Base-by-base conservation (phyloP, 2,888 invertebrate species). In the Protodeltote pygarga region DNA sequence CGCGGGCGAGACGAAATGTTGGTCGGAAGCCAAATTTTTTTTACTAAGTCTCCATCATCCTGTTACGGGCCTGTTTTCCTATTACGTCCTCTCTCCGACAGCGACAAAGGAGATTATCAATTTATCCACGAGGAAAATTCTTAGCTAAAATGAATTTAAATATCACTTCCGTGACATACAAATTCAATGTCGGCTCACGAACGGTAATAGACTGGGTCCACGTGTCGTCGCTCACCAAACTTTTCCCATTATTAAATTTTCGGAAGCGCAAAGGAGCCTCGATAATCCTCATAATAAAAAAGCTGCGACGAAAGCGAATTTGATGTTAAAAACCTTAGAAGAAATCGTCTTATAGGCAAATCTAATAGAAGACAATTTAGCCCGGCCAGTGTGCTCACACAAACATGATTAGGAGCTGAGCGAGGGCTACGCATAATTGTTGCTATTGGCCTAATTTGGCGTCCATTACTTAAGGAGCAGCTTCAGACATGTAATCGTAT, bases 201-300 rank as follows among this genome's bases (percentile, higher is more conserved):
- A 35, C 50, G 52, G n/a, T n/a, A n/a, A 34, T 40, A 47, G 50
- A 41, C 47, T 34, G 46, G 37, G 42, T 40, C 53, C 58, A 71
- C 72, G 64, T 66, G 66, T 69, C 58, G 37, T 29, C 41, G 35
- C 28, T 25, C 23, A 21, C 37, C 34, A 49, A 74, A 75, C 66
- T 74, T 73, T 68, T 51, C 40, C 65, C 68, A 71, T 73, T 73
- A 76, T 70, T 70, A 73, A 55, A 70, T 71, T 63, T 60, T 58
- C 19, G 23, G 23, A 33, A 46, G 40, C 61, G 40, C 37, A 34
- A 35, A 25, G 38, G 42, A 40, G 42, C 49, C 32, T 40, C 53
- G 41, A 61, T 72, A 67, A 65, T 70, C 61, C 61, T 45, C 34
- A 46, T 64, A 66, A 68, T 65, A 60, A 68, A 63, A 57, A 49